Evolutionary conservation across 2,888 invertebrate species (phyloP), one percentile per base, ranked within the genome.

Genomic region (Leucophenga maculata): DNA sequence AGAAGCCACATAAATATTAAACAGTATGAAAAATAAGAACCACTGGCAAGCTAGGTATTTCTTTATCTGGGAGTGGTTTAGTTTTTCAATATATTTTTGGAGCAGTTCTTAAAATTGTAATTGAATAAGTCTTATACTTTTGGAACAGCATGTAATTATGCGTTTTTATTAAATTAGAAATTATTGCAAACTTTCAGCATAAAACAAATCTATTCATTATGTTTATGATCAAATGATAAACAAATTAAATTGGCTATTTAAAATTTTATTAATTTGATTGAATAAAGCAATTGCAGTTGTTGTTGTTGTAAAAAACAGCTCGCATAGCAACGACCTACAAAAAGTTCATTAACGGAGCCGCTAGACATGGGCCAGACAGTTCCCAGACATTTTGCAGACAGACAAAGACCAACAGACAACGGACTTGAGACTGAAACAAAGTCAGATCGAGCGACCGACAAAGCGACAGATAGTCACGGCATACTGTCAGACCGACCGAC

Each of bases 281-380:
- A 60, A 60, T 44, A 44, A 39, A 44, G 70, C 70, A 72, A 68
- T 22, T 55, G 26, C 31, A 39, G 50, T 68, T 68, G 54, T 64
- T 32, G 31, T 64, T 60, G 39, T 71, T 64, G 62, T 69, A 31
- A 31, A 31, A 46, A 72, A 73, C 74, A 67, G 72, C 78, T 73
- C 78, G 81, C 86, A 85, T 85, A 85, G 84, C 86, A 86, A 85
- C 87, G 87, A 88, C 87, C 87, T 88, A 88, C 88, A 88, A 88
- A 88, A 88, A 88, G 87, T 88, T 88, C 88, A 88, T 88, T 88
- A 88, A 87, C 86, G 86, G 86, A 84, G 83, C 74, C 78, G 80
- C 85, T 87, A 88, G 88, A 88, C 86, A 85, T 88, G 88, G 87
- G 87, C 88, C 88, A 88, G 88, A 88, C 88, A 87, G 84, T 84